A percentile compares a stretch with the other conserved stretches of the same genome.
These are phyloP conservation scores for Habroteleia sp. DNA, from an alignment of 2,888 invertebrate species.

Conservation along the genomic window DNA sequence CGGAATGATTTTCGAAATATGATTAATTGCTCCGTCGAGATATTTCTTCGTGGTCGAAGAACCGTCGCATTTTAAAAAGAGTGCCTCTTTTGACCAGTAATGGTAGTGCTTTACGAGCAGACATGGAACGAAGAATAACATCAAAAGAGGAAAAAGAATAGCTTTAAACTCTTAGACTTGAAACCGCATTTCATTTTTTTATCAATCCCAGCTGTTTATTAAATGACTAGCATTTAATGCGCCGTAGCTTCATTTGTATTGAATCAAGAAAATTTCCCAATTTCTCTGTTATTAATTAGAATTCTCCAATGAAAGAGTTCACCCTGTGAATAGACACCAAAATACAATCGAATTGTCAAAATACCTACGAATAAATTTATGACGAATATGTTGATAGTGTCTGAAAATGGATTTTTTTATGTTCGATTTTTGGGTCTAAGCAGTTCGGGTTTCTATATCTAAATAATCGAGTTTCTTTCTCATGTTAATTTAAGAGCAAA, in stretches of 20 bases:
- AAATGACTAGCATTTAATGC: constrained; percentile 40
- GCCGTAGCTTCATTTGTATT: constrained; percentile 7
- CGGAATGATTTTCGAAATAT: constrained; percentile 81
- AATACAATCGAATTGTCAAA: constrained; percentile 1
- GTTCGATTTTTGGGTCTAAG: not conserved
- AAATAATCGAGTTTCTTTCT: not conserved
- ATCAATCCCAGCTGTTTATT: constrained; percentile 52
- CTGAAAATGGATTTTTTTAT: too few species aligned
- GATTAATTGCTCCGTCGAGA: constrained; percentile 79
- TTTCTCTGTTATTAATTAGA: constrained; percentile 6
- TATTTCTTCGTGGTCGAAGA: constrained; percentile 70
- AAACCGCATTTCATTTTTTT: constrained; percentile 51
- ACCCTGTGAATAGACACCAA: not conserved
- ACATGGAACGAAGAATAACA: constrained; percentile 61
- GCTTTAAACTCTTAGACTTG: constrained; percentile 39
- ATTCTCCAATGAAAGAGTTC: constrained; percentile 2
- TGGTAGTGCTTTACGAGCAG: constrained; percentile 62
- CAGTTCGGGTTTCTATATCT: too few species aligned
- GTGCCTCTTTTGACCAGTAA: constrained; percentile 65
- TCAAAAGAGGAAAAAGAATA: constrained; percentile 62
- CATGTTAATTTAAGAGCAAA: constrained; percentile 1
- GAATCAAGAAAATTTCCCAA: constrained; percentile 13
- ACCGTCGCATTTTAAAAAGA: constrained; percentile 65
- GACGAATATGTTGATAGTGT: not conserved
- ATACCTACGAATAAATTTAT: not conserved